Evolutionary conservation across 2,797 vertebrate genomes (phyloP).

Genomic region (Poecile montanus): DNA sequence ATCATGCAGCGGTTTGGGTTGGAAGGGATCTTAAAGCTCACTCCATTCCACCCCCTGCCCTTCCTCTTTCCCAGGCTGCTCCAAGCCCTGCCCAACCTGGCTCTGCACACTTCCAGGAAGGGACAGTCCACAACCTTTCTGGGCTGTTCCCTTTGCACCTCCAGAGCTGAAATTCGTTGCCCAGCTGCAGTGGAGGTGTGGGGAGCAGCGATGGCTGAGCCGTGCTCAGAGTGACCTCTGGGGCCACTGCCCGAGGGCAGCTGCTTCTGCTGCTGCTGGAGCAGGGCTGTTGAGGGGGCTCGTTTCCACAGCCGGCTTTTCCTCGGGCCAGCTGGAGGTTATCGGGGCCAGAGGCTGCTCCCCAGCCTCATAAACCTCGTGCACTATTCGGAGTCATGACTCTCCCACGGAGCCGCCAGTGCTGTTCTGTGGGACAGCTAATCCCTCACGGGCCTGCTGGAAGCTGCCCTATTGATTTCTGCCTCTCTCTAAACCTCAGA

Average conservation of each 20-base stretch:
- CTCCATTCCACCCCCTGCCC: rapidly evolving
- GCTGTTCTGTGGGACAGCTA: conserved; percentile 80
- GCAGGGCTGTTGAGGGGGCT: background rate
- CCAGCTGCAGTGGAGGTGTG: background rate
- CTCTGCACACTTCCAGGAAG: background rate
- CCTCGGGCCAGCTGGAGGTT: conserved; percentile 68
- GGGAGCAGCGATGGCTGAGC: rapidly evolving
- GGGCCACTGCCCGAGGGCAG: background rate
- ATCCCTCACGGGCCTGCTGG: conserved; percentile 81
- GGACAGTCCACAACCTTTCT: background rate
- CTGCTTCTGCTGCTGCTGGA: background rate
- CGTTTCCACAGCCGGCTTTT: conserved; percentile 39
- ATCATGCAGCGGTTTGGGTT: background rate
- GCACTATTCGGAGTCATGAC: conserved; percentile 83
- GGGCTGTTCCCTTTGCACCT: background rate
- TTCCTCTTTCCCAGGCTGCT: background rate
- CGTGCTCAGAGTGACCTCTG: background rate
- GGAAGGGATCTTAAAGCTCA: background rate
- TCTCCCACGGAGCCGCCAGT: conserved; percentile 73
- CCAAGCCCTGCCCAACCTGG: background rate
- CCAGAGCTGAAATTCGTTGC: rapidly evolving
- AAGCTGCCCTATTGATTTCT: conserved; percentile 83
- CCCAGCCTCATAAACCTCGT: conserved; percentile 78
- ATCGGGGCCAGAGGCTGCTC: conserved; percentile 70
- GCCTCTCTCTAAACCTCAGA: conserved; percentile 82